Conservation (phyloP, 2,888 invertebrate species). For the Amphiduros pacificus region DNA sequence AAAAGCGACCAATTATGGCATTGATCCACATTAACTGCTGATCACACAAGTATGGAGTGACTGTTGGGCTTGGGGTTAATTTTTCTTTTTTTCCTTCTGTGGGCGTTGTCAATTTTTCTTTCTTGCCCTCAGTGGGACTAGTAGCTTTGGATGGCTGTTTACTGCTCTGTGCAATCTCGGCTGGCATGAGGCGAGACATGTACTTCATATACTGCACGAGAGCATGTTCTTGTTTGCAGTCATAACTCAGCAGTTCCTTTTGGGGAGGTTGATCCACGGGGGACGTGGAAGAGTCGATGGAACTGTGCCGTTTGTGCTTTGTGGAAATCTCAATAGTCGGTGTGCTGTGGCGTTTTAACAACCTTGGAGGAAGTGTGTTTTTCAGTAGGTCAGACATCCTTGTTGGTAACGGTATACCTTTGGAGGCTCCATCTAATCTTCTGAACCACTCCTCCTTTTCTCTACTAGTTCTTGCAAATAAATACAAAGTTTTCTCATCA, state of each 20-base stretch:
- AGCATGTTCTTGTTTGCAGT: neutral
- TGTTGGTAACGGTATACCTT: conserved; percentile 25
- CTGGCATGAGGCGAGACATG: conserved; percentile 52
- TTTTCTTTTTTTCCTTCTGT: neutral
- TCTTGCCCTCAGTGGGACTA: conserved; percentile 10
- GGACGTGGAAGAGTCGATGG: no score
- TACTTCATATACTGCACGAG: conserved; percentile 41
- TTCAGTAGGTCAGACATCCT: conserved; percentile 18
- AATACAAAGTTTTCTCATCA: conserved; percentile 60
- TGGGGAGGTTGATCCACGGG: no score
- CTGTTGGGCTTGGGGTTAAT: neutral
- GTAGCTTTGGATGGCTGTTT: conserved; percentile 13
- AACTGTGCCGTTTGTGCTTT: conserved; percentile 40
- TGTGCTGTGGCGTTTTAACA: no score
- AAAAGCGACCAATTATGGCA: conserved; percentile 74
- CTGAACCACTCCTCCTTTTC: conserved; percentile 89
- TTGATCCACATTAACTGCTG: conserved; percentile 65
- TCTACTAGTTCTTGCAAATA: conserved; percentile 80
- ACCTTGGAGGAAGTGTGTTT: no score
- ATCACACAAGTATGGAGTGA: conserved; percentile 43
- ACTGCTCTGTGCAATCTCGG: conserved; percentile 3
- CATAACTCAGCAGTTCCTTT: neutral
- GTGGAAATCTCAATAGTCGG: no score
- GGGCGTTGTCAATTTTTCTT: neutral
- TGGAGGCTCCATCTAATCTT: conserved; percentile 33